Base-by-base conservation (phyloP, 2,888 invertebrate species). In the Onchidella celtica region DNA sequence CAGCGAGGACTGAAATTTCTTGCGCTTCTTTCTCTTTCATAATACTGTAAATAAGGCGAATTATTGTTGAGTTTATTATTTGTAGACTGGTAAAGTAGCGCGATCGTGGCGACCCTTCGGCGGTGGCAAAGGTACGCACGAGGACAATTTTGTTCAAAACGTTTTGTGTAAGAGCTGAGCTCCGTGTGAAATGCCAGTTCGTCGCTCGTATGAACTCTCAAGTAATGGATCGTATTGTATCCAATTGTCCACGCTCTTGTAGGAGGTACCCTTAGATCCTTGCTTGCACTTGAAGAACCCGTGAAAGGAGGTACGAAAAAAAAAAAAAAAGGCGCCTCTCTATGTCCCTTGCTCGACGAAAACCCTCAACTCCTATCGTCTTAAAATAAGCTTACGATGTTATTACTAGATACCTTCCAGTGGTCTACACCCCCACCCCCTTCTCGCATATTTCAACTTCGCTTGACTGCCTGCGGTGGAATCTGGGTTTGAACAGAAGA, bases 191-290 rank as follows among this genome's bases (percentile, higher is more conserved):
- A 3, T 34, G 21, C 47, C 55, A 2, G 40, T 68, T 34, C 34
- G 77, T 17, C 1, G 17, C 36, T 57, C 68, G 47, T 77, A 77
- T 77, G 77, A 77, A 66, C 77, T 68, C 27, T 11, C 34, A 6
- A 47, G 77, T 77, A 77, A 77, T 68, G 68, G 72, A 77, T 68
- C 66, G 14, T n/a, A 77, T 77, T 77, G 68, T 77, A 27, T n/a
- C 24, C 27, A 34, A 77, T 68, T 77, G 63, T 55, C 66, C 68
- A 68, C 40, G 77, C 77, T 27, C 68, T 3, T 77, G 77, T 77
- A 77, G 68, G 77, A 61, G 77, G 55, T 32, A 11, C 68, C 27
- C 68, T 68, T 14, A 24, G 66, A 47, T 6, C 77, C 77, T n/a
- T 57, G 55, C 57, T 11, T 68, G 77, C 68, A 77, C 77, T 77